phyloP scores from a whole-genome alignment of 2,797 vertebrate species.

The Myotis pilosus region DNA sequence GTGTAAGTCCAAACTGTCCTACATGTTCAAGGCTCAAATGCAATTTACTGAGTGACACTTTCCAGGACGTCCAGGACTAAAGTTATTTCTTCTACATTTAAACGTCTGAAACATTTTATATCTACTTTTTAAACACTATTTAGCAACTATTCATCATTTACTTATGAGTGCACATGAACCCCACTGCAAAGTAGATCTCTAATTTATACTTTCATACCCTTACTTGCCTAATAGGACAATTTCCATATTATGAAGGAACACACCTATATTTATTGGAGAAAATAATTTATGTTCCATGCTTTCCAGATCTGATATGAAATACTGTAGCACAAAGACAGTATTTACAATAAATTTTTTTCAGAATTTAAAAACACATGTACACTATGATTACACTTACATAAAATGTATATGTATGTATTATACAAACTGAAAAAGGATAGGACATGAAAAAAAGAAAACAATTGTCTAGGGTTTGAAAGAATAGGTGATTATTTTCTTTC shows the following conservation, averaged over 20 bases:
- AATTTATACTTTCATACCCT: background rate
- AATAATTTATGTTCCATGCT: background rate
- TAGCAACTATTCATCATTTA: background rate
- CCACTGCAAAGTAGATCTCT: background rate
- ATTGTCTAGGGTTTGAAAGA: slow-evolving; percentile 1
- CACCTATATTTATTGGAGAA: background rate
- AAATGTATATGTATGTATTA: background rate
- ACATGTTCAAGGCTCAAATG: background rate
- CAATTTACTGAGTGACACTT: background rate
- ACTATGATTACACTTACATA: background rate
- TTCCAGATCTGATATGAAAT: slow-evolving; percentile 10
- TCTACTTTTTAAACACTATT: background rate
- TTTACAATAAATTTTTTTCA: background rate
- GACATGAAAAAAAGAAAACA: slow-evolving; percentile 13
- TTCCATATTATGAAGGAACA: background rate
- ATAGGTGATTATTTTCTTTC: slow-evolving; percentile 18
- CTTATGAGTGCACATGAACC: background rate
- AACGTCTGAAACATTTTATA: background rate
- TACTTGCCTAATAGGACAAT: background rate
- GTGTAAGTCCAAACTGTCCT: background rate
- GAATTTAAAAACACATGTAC: background rate
- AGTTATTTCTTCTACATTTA: background rate
- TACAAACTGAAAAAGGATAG: background rate
- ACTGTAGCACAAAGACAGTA: background rate
- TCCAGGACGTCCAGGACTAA: background rate